These are phyloP conservation scores for Cyclophora albipunctata DNA, from an alignment of 2,888 invertebrate genomes.

Conservation along the genomic window DNA sequence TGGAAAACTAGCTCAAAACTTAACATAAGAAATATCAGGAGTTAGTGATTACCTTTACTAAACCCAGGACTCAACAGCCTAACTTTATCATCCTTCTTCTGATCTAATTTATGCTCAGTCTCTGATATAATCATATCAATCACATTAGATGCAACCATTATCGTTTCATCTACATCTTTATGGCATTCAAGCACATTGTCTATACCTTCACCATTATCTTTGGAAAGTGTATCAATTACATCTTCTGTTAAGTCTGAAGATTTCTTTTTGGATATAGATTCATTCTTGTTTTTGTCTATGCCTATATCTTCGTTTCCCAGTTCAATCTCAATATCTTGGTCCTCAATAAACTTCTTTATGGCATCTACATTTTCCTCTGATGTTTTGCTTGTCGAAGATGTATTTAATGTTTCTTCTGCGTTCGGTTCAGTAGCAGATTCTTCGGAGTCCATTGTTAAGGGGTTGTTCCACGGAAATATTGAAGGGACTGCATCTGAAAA, in stretches of 20 bases:
- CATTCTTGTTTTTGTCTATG: no score
- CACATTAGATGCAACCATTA: conserved; percentile 45
- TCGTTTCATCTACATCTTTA: conserved; percentile 21
- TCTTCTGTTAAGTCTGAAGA: conserved; percentile 1
- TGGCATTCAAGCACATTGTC: neutral
- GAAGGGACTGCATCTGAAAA: conserved; percentile 80
- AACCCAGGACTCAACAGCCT: no score
- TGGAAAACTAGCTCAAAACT: no score
- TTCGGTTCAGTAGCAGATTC: conserved; percentile 3
- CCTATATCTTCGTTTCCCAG: no score
- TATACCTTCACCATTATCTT: conserved; percentile 6
- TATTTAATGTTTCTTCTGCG: conserved; percentile 13
- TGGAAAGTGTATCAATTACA: conserved; percentile 4
- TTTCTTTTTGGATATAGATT: neutral
- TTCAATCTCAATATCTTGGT: conserved; percentile 39
- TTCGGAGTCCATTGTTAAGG: conserved; percentile 24
- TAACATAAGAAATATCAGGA: no score
- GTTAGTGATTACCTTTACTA: no score
- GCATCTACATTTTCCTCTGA: conserved; percentile 60
- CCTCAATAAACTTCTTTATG: conserved; percentile 54
- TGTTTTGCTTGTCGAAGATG: conserved; percentile 33
- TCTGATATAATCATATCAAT: conserved; percentile 53
- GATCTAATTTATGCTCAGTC: conserved; percentile 37
- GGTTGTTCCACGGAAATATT: conserved; percentile 78
- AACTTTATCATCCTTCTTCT: conserved; percentile 25